Percentiles rank a stretch among this genome's conserved stretches.
phyloP scores from a whole-genome alignment of 2,113 vertebrate species.

The zebrafish (Danio rerio) region DNA sequence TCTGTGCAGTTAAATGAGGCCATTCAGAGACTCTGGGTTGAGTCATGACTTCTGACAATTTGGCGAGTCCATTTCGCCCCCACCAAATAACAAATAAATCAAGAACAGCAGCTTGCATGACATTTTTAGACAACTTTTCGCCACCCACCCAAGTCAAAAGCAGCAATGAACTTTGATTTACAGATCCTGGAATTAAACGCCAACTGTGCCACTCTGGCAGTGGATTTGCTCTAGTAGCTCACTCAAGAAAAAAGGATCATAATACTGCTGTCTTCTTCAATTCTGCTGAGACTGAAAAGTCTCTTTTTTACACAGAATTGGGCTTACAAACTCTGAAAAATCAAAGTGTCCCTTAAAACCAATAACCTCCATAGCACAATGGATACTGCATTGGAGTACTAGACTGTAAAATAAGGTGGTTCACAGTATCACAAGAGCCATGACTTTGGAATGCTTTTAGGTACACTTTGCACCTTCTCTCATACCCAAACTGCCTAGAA shows the following conservation, averaged over 20 bases:
- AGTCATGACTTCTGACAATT: neutral
- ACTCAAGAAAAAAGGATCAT: neutral
- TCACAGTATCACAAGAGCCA: neutral
- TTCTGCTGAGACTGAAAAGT: neutral
- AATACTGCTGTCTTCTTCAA: neutral
- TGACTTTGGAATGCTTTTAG: neutral
- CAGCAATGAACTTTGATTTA: neutral
- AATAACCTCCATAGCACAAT: neutral
- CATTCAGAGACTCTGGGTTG: too few relatives aligned
- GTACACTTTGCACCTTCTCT: neutral
- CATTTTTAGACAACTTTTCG: neutral
- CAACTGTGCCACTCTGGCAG: neutral
- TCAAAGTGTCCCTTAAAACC: neutral
- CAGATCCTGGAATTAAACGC: neutral
- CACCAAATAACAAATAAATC: neutral
- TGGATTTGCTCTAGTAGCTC: neutral
- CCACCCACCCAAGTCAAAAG: neutral
- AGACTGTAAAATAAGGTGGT: neutral
- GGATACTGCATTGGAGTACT: neutral
- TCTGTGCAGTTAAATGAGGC: too few relatives aligned
- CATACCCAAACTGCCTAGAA: neutral
- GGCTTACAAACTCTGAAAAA: neutral
- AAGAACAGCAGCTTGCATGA: neutral
- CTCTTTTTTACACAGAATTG: neutral
- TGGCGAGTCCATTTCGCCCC: neutral